phyloP scores from a whole-genome alignment of 2,797 vertebrate genomes.

The Philypnodon macrostomus region DNA sequence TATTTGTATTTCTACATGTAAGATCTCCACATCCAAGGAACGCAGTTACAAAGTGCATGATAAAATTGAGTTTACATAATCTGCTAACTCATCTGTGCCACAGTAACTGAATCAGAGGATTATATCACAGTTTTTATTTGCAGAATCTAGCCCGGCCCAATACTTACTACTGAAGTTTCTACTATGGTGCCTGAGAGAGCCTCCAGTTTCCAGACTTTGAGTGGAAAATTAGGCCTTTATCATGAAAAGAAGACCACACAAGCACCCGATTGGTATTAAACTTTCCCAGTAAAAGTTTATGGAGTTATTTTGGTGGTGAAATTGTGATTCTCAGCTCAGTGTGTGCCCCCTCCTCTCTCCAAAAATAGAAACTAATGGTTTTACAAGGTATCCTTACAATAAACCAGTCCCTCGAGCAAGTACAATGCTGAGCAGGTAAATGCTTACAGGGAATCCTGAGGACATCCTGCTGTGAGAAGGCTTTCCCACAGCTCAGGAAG shows the following conservation, averaged over 20 bases:
- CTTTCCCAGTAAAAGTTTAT: slow-evolving; percentile 82
- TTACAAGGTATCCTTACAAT: slow-evolving; percentile 62
- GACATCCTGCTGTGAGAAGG: slow-evolving; percentile 54
- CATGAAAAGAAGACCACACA: slow-evolving; percentile 81
- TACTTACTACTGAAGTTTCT: slow-evolving; percentile 53
- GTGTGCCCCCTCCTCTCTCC: slow-evolving; percentile 46
- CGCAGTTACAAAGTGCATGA: not conserved
- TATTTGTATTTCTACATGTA: too few species aligned
- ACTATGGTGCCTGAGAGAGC: slow-evolving; percentile 36
- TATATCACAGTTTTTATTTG: slow-evolving; percentile 8
- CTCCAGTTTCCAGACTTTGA: slow-evolving; percentile 71
- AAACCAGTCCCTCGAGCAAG: slow-evolving; percentile 59
- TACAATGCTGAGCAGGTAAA: slow-evolving; percentile 65
- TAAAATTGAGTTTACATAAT: slow-evolving; percentile 1
- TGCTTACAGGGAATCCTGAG: slow-evolving; percentile 64
- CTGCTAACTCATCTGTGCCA: slow-evolving; percentile 3
- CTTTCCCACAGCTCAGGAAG: slow-evolving; percentile 67
- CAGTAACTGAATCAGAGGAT: slow-evolving; percentile 2
- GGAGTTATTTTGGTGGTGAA: slow-evolving; percentile 80
- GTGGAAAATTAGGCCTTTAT: slow-evolving; percentile 78
- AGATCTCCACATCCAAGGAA: too few species aligned
- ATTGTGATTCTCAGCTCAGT: slow-evolving; percentile 68
- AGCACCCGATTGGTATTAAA: slow-evolving; percentile 76
- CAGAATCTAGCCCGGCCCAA: slow-evolving; percentile 29
- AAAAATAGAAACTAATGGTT: slow-evolving; percentile 75